Evolutionary conservation across 1,140 invertebrate species (phyloP), one percentile per base, ranked within the genome.

Genomic region (Drosophila ogumai): DNA sequence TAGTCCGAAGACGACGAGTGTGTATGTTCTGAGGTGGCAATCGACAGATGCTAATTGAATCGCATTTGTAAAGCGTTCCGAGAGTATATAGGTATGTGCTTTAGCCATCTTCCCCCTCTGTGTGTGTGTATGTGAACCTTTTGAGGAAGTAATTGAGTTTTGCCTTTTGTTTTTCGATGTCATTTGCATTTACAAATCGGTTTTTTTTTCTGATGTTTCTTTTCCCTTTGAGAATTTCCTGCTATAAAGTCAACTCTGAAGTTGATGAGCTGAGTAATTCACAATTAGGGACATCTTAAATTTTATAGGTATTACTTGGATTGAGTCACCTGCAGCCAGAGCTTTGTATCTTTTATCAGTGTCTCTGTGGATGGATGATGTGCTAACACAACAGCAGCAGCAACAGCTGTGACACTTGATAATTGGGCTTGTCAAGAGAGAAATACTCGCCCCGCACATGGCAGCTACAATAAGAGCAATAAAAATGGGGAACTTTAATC

Each of bases 1-100:
- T 34, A 19, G 47, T 49, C 46, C 46, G 46, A 19, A 19, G 41
- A 49, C 46, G 46, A 28, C 43, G 19, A 13, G 47, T 44, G 47
- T 36, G 17, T 54, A 22, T 54, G 28, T 52, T 40, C 28, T 40
- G 55, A 67, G 73, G 49, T 75, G 59, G 46, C 40, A 66, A 47
- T 67, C 74, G 74, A 68, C 47, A 88, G 85, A 88, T 82, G 85
- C 81, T 88, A 88, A 88, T 90, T 81, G 77, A 84, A 84, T 74
- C 50, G 81, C 76, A 76, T 80, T 86, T 86, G 65, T 67, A 82
- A 82, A 40, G 59, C 63, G 63, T 58, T 60, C 59, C 65, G 57
- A 57, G 41, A 38, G 74, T 75, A 15, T 47, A 52, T 32, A 36
- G 54, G 55, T 69, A 22, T 54, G 8, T 54, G 50, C 50, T 36